A percentile compares a stretch with the other conserved stretches of the same genome.
phyloP scores from a whole-genome alignment of 1,140 invertebrate species.

The Zaprionus camerounensis region DNA sequence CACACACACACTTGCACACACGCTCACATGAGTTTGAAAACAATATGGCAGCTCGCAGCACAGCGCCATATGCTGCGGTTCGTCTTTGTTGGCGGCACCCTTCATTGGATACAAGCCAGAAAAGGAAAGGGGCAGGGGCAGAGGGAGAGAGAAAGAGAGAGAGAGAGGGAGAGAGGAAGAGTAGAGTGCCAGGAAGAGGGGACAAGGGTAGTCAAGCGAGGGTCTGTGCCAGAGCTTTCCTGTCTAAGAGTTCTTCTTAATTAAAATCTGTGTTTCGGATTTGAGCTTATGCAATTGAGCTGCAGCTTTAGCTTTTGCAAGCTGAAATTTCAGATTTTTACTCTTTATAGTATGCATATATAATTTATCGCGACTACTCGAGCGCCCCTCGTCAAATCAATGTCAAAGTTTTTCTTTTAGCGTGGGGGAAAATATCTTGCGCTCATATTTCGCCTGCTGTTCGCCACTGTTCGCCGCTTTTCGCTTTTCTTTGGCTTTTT shows the following conservation, averaged over 20 bases:
- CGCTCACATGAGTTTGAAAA: slow-evolving; percentile 42
- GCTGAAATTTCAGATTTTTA: not conserved
- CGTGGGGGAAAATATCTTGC: slow-evolving; percentile 52
- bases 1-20: slow-evolving; percentile 26
- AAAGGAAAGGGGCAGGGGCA: not conserved
- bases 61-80: slow-evolving; percentile 23
- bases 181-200: not conserved
- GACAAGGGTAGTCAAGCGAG: not conserved
- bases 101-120: slow-evolving; percentile 8
- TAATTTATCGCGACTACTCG: not conserved
- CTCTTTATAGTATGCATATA: not conserved
- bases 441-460: slow-evolving; percentile 69
- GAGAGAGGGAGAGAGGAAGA: not conserved
- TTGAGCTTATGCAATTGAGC: not conserved
- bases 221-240: not conserved
- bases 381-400: slow-evolving; percentile 46
- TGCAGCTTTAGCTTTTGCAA: not conserved
- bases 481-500: slow-evolving; percentile 74
- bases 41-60: slow-evolving; percentile 47
- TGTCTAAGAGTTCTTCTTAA: not conserved
- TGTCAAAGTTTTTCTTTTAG: slow-evolving; percentile 33
- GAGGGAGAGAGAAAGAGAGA: not conserved
- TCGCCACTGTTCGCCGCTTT: slow-evolving; percentile 58
- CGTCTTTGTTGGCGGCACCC: slow-evolving; percentile 18
- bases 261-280: slow-evolving; percentile 1